Evolutionary conservation across 2,113 vertebrate species (phyloP).

Genomic region (Typhlomys cinereus): DNA sequence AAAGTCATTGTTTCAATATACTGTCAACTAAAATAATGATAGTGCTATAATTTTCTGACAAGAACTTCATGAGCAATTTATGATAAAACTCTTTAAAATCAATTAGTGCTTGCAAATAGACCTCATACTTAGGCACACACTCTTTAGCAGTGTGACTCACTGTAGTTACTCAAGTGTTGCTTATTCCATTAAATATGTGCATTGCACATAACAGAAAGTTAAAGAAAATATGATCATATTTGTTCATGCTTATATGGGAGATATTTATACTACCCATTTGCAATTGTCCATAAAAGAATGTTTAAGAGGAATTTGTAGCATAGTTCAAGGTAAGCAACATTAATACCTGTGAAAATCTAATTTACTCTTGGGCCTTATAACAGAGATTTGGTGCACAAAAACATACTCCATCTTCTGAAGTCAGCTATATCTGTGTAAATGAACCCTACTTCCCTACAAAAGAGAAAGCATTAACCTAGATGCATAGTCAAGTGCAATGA

Average conservation of each 20-base stretch:
- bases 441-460: neutral
- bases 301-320: slow-evolving; percentile 7
- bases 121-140: neutral
- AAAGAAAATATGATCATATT: slow-evolving; percentile 5
- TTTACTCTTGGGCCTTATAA: neutral
- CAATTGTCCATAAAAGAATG: neutral
- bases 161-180: slow-evolving; percentile 17
- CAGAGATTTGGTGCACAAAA: neutral
- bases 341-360: slow-evolving; percentile 24
- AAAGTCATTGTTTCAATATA: neutral
- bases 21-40: slow-evolving; percentile 40
- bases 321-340: slow-evolving; percentile 49
- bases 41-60: slow-evolving; percentile 33
- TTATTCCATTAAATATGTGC: slow-evolving; percentile 22
- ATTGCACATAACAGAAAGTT: neutral
- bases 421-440: slow-evolving; percentile 21
- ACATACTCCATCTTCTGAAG: slow-evolving; percentile 1
- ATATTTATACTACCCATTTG: slow-evolving; percentile 19
- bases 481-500: slow-evolving; percentile 36
- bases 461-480: slow-evolving; percentile 47
- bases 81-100: slow-evolving; percentile 1
- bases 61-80: slow-evolving; percentile 34
- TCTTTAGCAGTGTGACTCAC: neutral
- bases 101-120: slow-evolving; percentile 51
- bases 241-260: neutral